These are phyloP conservation scores for Xylota segnis DNA, from an alignment of 2,888 invertebrate genomes.

Conservation along the genomic window DNA sequence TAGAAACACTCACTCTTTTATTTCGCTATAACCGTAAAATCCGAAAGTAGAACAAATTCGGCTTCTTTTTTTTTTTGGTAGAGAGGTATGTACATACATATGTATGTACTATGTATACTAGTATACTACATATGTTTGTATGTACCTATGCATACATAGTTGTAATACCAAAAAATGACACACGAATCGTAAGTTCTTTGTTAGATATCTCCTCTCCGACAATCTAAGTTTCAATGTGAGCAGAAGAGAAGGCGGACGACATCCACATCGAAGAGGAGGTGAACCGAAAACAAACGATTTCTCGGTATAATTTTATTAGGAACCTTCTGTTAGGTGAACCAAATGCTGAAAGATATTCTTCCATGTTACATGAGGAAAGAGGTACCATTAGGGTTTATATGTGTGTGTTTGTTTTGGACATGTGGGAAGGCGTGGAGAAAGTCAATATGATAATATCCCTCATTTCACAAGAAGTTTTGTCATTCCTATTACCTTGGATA, in stretches of 20 bases:
- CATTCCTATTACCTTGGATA: constrained; percentile 69
- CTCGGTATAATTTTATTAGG: constrained; percentile 67
- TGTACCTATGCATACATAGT: constrained; percentile 6
- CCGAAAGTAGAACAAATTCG: constrained; percentile 70
- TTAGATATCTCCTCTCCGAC: constrained; percentile 39
- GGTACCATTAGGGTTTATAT: constrained; percentile 29
- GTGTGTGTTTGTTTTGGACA: constrained; percentile 33
- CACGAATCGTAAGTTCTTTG: constrained; percentile 61
- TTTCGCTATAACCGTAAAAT: constrained; percentile 73
- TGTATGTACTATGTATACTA: constrained; percentile 2
- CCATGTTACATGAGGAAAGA: constrained; percentile 32
- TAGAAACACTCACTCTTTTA: constrained; percentile 70
- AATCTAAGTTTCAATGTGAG: constrained; percentile 43
- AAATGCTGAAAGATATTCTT: constrained; percentile 59
- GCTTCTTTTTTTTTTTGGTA: constrained; percentile 27
- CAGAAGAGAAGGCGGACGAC: constrained; percentile 4
- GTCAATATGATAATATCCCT: constrained; percentile 69
- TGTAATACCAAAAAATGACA: constrained; percentile 61
- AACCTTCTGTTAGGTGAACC: constrained; percentile 71
- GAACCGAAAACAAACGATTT: constrained; percentile 52
- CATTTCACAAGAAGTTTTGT: constrained; percentile 66
- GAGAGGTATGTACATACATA: not conserved
- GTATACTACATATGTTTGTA: constrained; percentile 6
- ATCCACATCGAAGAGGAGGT: constrained; percentile 40
- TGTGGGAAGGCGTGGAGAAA: constrained; percentile 29